These are phyloP conservation scores for Tyto alba DNA, from an alignment of 2,113 vertebrate species.

Conservation along the genomic window DNA sequence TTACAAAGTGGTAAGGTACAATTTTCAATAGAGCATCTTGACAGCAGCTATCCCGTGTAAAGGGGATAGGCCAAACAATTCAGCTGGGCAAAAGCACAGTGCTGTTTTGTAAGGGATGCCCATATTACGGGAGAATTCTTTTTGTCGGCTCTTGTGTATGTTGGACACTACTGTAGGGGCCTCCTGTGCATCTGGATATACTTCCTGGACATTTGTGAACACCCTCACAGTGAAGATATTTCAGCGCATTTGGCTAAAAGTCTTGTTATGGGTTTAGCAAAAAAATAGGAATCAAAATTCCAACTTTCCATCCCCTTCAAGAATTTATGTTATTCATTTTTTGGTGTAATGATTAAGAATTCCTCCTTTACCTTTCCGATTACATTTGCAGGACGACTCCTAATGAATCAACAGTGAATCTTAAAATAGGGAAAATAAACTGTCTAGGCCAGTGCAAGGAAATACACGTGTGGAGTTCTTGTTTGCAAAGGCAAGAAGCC, in stretches of 20 bases:
- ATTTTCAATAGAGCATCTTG: background rate
- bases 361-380: background rate
- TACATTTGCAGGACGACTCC: background rate
- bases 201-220: background rate
- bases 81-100: background rate
- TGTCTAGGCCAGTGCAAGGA: background rate
- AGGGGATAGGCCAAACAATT: background rate
- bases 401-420: background rate
- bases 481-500: background rate
- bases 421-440: background rate
- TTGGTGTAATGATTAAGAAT: background rate
- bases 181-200: background rate
- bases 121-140: background rate
- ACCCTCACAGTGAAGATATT: background rate
- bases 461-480: background rate
- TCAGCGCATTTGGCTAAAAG: background rate
- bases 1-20: background rate
- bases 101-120: background rate
- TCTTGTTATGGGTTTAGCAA: background rate
- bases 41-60: background rate
- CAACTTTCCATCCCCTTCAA: background rate
- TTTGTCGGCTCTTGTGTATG: fast-evolving
- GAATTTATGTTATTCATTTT: background rate
- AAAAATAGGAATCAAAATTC: background rate
- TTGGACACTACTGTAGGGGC: background rate